Evolutionary conservation across 1,140 invertebrate species (phyloP), one percentile per base, ranked within the genome.

Genomic region (Drosophila ercepeae): DNA sequence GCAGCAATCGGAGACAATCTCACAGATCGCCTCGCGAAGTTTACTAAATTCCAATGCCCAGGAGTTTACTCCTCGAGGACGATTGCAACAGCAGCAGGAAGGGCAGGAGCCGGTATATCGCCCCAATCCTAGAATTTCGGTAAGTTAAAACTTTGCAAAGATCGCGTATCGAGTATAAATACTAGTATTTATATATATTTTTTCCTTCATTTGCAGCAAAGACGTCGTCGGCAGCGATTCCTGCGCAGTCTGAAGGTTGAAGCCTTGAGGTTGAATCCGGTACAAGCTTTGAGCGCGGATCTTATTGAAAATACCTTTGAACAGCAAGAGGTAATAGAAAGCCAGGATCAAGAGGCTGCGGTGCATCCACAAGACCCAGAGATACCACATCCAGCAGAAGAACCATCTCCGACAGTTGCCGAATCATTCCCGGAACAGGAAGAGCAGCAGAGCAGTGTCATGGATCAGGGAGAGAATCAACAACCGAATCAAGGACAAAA

Each of bases 191-290:
- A n/a, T 5, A 0, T 4, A n/a, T 46, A 32, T 1, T 0, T 19
- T 13, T 1, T 11, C 6, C 2, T 16, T 11, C 3, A 21, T 11
- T 11, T 32, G 0, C 34, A 68, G 64, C 11, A 21, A 13, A 32
- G 68, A 45, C 68, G 51, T n/a, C 29, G 29, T 44, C n/a, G 3
- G 0, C 68, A 73, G 18, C 70, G 70, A 1, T 27, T 16, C 7
- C 0, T 9, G 4, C 70, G 70, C 9, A 14, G 23, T 0, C 1
- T 54, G 0, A 53, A 16, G 11, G 18, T 25, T 3, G 4, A 61
- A 1, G 13, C 21, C 7, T 21, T 49, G n/a, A 4, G n/a, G n/a
- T n/a, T 25, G 4, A 19, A 11, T 9, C 19, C 21, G 5, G 18
- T 2, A 0, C 25, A 11, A 45, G 27, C 4, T 11, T 11, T 7